Percentiles rank a stretch among this genome's conserved stretches.
Evolutionary conservation across 2,797 vertebrate species (phyloP).

Genomic region (Sciurus carolinensis): DNA sequence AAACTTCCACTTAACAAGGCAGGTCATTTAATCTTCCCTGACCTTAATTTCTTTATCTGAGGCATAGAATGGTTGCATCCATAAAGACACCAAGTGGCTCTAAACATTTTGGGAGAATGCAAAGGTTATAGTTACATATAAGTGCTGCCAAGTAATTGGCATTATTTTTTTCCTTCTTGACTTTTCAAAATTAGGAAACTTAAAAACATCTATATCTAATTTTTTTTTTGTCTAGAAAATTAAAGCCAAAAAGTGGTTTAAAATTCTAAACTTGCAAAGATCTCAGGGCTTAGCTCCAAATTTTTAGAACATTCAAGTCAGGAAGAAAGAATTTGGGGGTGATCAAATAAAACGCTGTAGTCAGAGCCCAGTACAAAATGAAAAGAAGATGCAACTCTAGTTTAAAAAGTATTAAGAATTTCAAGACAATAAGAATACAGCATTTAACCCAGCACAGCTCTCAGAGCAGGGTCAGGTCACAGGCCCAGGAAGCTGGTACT

Average conservation of each 20-base stretch:
- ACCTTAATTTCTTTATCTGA: neutral
- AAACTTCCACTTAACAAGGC: constrained; percentile 6
- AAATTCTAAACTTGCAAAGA: constrained; percentile 2
- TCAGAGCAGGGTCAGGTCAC: neutral
- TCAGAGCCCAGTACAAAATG: neutral
- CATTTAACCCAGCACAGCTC: neutral
- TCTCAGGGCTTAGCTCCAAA: constrained; percentile 10
- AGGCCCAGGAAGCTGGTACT: rapidly evolving
- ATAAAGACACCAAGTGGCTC: neutral
- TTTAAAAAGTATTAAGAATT: constrained; percentile 14
- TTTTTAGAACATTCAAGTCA: neutral
- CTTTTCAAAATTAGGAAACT: constrained; percentile 62
- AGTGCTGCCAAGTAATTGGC: neutral
- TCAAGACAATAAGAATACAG: neutral
- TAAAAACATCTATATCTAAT: neutral
- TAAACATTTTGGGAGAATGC: neutral
- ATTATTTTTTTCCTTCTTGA: constrained; percentile 46
- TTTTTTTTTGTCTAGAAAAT: neutral
- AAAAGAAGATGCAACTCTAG: neutral
- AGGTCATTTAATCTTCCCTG: neutral
- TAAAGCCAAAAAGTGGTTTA: constrained; percentile 28
- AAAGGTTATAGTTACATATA: neutral
- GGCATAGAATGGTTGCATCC: neutral
- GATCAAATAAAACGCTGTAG: neutral
- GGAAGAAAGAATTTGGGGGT: constrained; percentile 3